Conservation (phyloP, 2,888 invertebrate genomes). For the Loripinus fragilis region DNA sequence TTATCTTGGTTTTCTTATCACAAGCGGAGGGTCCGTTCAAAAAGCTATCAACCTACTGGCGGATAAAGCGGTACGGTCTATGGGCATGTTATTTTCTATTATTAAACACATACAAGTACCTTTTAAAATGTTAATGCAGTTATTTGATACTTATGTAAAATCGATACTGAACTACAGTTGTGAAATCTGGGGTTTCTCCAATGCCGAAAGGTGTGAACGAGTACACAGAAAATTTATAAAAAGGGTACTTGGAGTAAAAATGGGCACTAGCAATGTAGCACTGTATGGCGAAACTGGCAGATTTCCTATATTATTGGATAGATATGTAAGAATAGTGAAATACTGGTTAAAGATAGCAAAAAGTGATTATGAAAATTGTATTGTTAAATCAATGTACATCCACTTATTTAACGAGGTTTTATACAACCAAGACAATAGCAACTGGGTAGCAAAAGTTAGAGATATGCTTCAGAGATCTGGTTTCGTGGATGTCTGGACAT, state of each 20-base stretch:
- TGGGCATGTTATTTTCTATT: background rate
- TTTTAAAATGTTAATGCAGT: background rate
- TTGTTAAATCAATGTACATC: background rate
- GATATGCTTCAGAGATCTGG: background rate
- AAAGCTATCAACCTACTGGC: no score
- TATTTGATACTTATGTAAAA: background rate
- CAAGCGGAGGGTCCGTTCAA: no score
- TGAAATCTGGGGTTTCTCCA: background rate
- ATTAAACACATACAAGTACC: background rate
- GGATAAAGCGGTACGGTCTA: no score
- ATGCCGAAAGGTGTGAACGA: background rate
- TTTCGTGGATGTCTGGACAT: no score
- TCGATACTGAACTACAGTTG: background rate
- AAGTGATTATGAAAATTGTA: slow-evolving; percentile 5
- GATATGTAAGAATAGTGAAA: slow-evolving; percentile 4
- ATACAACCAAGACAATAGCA: background rate
- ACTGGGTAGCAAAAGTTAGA: background rate
- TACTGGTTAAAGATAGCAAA: background rate
- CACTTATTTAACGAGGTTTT: background rate
- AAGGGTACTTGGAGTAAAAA: background rate
- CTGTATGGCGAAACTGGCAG: slow-evolving; percentile 3
- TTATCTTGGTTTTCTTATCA: background rate
- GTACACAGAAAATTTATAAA: slow-evolving; percentile 1
- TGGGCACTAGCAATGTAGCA: background rate
- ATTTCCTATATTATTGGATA: background rate